Evolutionary conservation across 2,113 vertebrate species (phyloP), one percentile per base, ranked within the genome.

Genomic region (Promerops cafer): DNA sequence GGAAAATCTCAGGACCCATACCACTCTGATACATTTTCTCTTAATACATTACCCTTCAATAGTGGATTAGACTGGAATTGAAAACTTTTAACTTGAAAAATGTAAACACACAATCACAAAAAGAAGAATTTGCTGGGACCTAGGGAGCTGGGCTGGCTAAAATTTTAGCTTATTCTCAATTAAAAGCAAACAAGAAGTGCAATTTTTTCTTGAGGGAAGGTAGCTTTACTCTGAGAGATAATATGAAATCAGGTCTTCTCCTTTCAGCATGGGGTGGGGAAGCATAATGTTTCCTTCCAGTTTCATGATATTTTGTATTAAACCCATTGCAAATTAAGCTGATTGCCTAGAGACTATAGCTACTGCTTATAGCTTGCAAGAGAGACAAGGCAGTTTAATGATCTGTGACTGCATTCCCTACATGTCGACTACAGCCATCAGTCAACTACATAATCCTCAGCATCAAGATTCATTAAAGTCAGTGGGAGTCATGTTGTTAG

Each of bases 301-400:
- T 82, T 96, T 71, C 72, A 8, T 68, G 50, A 80, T 93, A 66
- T 84, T 95, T 96, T 84, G 24, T 61, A 37, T 91, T 93, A 97
- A 97, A 47, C 27, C 33, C 57, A 44, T 61, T 95, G 88, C 65
- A 96, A 90, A 96, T 94, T 69, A 94, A 91, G 94, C 30, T 81
- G 92, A 94, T 97, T 97, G 93, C 92, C 95, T 97, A 77, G 83
- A 96, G 94, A 92, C 89, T 71, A 64, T 52, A 74, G 31, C 93
- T 93, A 63, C 92, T 80, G 92, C 78, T 94, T 78, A 90, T 28
- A 83, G 52, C 66, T 90, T 1, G 3, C 52, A 23, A 80, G 93
- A 91, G 88, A 93, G 63, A 90, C 83, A 95, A 97, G 82, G 76
- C 60, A 63, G 89, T 47, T 82, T 97, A 96, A 98, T 97, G 96